Conservation (phyloP, 2,797 vertebrate genomes). For the Lutjanus argentimaculatus region DNA sequence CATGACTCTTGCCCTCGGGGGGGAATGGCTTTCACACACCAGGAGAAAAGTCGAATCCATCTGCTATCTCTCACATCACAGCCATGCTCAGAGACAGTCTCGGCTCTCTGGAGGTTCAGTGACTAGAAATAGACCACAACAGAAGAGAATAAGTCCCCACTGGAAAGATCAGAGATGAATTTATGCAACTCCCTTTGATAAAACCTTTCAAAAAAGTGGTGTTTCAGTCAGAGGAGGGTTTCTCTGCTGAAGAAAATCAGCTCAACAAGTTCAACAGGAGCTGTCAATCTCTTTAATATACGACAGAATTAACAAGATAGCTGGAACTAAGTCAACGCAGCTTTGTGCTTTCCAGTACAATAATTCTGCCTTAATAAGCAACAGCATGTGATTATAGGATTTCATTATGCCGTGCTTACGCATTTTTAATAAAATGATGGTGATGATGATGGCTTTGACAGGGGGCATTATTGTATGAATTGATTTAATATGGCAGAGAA, state of each 20-base stretch:
- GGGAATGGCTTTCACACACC: conserved; percentile 46
- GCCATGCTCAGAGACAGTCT: conserved; percentile 58
- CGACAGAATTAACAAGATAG: background rate
- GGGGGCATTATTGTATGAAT: conserved; percentile 14
- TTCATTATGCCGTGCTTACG: conserved; percentile 23
- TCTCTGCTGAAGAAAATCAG: conserved; percentile 20
- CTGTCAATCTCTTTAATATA: conserved; percentile 5
- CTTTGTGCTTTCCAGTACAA: background rate
- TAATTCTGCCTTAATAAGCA: conserved; percentile 20
- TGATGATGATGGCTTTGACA: conserved; percentile 12
- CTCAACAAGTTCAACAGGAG: conserved; percentile 22
- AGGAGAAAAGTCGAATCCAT: conserved; percentile 50
- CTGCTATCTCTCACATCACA: conserved; percentile 63
- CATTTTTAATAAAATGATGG: conserved; percentile 29
- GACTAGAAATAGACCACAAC: conserved; percentile 60
- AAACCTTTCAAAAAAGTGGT: conserved; percentile 12
- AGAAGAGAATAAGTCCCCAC: conserved; percentile 53
- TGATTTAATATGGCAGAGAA: conserved; percentile 1
- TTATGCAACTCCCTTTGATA: conserved; percentile 60
- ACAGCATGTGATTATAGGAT: background rate
- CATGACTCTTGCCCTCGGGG: conserved; percentile 51
- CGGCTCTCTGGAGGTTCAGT: conserved; percentile 62
- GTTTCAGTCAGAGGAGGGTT: conserved; percentile 31
- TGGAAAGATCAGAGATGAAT: conserved; percentile 63
- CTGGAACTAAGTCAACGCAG: conserved; percentile 2